phyloP scores from a whole-genome alignment of 2,797 vertebrate species.

The Oreonectes daqikongensis region DNA sequence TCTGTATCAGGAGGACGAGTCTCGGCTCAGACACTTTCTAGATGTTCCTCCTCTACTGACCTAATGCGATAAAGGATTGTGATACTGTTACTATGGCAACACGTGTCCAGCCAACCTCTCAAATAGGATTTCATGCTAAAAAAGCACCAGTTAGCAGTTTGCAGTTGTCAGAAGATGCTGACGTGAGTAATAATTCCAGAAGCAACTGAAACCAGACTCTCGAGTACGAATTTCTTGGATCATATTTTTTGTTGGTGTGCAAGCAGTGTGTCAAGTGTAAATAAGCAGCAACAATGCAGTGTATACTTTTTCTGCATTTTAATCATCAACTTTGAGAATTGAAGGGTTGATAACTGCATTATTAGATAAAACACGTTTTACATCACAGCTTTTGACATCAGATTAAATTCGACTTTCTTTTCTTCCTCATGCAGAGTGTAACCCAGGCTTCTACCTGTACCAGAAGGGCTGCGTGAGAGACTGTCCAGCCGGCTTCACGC shows the following conservation, averaged over 20 bases:
- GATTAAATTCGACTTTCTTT: slow-evolving; percentile 32
- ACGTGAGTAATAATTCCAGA: not conserved
- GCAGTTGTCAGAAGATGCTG: no score
- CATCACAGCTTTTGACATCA: not conserved
- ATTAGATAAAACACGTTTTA: no score
- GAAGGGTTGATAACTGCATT: no score
- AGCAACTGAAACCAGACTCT: not conserved
- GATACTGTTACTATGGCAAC: slow-evolving; percentile 4
- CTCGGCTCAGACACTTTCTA: no score
- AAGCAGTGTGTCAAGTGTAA: no score
- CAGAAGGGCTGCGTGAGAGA: slow-evolving; percentile 86
- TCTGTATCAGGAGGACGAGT: no score
- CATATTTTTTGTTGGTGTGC: no score
- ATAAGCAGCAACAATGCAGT: no score
- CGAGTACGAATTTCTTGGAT: no score
- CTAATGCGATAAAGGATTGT: not conserved
- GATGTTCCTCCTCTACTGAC: not conserved
- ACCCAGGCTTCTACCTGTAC: slow-evolving; percentile 87
- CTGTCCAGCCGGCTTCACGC: slow-evolving; percentile 84
- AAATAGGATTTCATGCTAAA: slow-evolving; percentile 2
- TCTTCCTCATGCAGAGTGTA: slow-evolving; percentile 80
- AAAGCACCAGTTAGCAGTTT: not conserved
- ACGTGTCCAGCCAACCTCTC: not conserved
- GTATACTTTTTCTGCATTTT: no score
- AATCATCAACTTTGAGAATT: no score